Percentiles rank a stretch among this genome's conserved stretches.
These are phyloP conservation scores for Oeneis ivallda DNA, from an alignment of 2,888 invertebrate species.

Conservation along the genomic window DNA sequence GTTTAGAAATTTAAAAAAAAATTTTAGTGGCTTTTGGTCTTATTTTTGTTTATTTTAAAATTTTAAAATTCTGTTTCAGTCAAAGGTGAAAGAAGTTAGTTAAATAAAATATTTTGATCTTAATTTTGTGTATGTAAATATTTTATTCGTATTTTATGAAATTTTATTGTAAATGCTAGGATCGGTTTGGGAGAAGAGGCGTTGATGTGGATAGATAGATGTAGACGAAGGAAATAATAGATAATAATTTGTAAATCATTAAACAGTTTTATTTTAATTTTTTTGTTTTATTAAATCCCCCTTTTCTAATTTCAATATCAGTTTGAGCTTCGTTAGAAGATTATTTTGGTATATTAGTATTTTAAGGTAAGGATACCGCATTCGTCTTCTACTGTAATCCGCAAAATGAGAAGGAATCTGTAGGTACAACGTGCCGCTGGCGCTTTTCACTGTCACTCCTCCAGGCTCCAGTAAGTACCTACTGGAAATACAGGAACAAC, in stretches of 20 bases:
- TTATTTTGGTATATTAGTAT: too few species aligned
- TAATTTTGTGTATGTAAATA: slow-evolving; percentile 18
- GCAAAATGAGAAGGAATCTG: too few species aligned
- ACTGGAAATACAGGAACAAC: too few species aligned
- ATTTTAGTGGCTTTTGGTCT: neutral
- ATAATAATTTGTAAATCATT: slow-evolving; percentile 31
- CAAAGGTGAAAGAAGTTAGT: slow-evolving; percentile 12
- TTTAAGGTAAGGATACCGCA: too few species aligned
- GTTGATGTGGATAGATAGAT: slow-evolving; percentile 27
- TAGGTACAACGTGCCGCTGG: too few species aligned
- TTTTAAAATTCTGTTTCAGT: neutral
- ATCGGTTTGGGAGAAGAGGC: slow-evolving; percentile 17
- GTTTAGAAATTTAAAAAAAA: slow-evolving; percentile 2
- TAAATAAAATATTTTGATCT: neutral
- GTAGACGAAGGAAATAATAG: slow-evolving; percentile 29
- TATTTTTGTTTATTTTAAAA: neutral
- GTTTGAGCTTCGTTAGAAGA: neutral
- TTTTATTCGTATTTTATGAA: slow-evolving; percentile 23
- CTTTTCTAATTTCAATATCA: neutral
- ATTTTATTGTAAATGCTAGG: slow-evolving; percentile 24
- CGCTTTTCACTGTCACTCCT: too few species aligned
- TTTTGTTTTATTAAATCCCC: slow-evolving; percentile 19
- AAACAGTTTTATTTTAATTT: slow-evolving; percentile 28
- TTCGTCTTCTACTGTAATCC: too few species aligned
- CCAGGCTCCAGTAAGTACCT: too few species aligned